A percentile compares a stretch with the other conserved stretches of the same genome.
phyloP scores from a whole-genome alignment of 2,888 invertebrate genomes.

The Mylabris sibirica region DNA sequence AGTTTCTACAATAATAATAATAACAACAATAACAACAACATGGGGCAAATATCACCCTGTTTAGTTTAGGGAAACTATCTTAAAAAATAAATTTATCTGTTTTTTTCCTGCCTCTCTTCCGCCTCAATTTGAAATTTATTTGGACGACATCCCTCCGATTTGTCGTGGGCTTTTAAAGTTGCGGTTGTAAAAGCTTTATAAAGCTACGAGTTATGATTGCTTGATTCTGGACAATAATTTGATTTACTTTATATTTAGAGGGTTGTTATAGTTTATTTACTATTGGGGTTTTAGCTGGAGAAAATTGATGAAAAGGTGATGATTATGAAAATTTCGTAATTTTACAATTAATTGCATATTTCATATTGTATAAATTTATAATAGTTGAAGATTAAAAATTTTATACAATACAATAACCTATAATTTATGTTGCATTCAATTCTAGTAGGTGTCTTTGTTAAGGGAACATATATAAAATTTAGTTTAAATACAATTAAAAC shows the following conservation, averaged over 20 bases:
- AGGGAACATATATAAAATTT: not conserved
- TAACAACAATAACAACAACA: slow-evolving; percentile 32
- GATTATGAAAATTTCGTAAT: not conserved
- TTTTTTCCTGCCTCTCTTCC: slow-evolving; percentile 21
- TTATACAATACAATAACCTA: not conserved
- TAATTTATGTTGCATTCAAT: not conserved
- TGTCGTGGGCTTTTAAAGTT: slow-evolving; percentile 35
- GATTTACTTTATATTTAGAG: slow-evolving; percentile 36
- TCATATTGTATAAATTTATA: not conserved
- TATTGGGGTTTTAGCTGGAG: too few species aligned
- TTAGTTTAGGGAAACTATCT: slow-evolving; percentile 25
- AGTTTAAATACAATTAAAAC: not conserved
- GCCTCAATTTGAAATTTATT: slow-evolving; percentile 25
- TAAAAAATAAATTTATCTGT: slow-evolving; percentile 37
- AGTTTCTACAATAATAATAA: not conserved
- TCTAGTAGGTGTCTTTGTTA: not conserved
- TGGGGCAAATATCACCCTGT: slow-evolving; percentile 41
- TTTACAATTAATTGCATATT: not conserved
- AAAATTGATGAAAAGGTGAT: too few species aligned
- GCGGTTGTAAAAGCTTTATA: slow-evolving; percentile 38
- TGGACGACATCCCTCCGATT: not conserved
- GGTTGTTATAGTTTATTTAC: not conserved
- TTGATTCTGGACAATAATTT: slow-evolving; percentile 42
- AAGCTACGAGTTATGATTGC: slow-evolving; percentile 44
- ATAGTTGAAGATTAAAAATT: not conserved